These are phyloP conservation scores for Scotopteryx bipunctaria DNA, from an alignment of 2,888 invertebrate genomes.

Conservation along the genomic window DNA sequence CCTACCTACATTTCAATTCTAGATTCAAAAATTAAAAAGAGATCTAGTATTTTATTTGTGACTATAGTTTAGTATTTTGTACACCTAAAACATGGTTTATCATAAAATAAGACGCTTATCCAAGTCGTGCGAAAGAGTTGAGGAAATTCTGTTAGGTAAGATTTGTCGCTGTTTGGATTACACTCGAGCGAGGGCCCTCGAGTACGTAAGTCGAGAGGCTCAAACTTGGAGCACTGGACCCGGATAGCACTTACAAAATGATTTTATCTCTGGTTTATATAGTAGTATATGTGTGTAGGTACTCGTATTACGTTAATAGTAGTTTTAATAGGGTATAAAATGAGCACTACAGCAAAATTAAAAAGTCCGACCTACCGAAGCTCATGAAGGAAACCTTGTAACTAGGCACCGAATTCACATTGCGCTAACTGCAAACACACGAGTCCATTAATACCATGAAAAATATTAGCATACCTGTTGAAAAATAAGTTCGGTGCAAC, in stretches of 20 bases:
- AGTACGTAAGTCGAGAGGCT: conserved; percentile 40
- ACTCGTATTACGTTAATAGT: no score
- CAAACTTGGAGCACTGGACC: conserved; percentile 36
- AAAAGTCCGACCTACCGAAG: no score
- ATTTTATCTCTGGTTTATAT: conserved; percentile 13
- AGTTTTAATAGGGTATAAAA: no score
- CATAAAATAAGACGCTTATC: no score
- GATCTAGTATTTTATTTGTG: no score
- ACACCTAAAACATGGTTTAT: no score
- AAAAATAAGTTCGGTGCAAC: conserved; percentile 27
- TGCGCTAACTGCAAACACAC: conserved; percentile 9
- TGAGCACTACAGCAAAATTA: no score
- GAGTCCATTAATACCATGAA: conserved; percentile 13
- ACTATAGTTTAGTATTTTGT: no score
- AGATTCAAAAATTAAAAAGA: no score
- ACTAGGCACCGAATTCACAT: conserved; percentile 3
- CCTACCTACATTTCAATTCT: no score
- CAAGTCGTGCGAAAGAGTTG: conserved; percentile 32
- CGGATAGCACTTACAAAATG: conserved; percentile 21
- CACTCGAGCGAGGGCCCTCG: conserved; percentile 42
- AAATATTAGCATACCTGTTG: conserved; percentile 27
- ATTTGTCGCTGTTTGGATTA: conserved; percentile 46
- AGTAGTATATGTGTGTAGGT: neutral
- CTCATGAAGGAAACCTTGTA: no score
- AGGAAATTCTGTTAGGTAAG: conserved; percentile 40